Conservation (phyloP, 2,888 invertebrate species). For the Lobophora halterata region DNA sequence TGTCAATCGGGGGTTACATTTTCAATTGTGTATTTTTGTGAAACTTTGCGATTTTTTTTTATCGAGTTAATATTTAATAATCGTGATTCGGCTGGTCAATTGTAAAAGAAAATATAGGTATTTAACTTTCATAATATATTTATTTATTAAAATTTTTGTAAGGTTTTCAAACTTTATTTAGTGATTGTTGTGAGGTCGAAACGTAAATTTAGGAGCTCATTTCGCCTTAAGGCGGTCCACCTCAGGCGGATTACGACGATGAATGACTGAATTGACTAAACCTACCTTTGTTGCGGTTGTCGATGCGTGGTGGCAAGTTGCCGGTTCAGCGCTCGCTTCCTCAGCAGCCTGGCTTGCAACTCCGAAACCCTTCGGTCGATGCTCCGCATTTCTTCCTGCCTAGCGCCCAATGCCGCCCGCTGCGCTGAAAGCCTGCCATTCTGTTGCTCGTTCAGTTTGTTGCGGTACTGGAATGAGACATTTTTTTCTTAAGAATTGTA, state of each 20-base stretch:
- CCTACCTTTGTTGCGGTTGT: conserved; percentile 61
- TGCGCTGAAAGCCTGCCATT: conserved; percentile 94
- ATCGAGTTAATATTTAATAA: too few species aligned
- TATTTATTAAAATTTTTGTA: too few species aligned
- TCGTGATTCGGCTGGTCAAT: too few species aligned
- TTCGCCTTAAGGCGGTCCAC: too few species aligned
- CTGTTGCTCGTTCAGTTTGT: conserved; percentile 97
- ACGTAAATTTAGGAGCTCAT: too few species aligned
- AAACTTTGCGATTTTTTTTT: too few species aligned
- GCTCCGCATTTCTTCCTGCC: conserved; percentile 94
- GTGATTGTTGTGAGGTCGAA: too few species aligned
- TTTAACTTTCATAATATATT: too few species aligned
- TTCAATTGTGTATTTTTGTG: too few species aligned
- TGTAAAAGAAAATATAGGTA: too few species aligned
- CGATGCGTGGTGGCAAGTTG: conserved; percentile 75
- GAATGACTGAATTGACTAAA: not conserved
- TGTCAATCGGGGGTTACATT: too few species aligned
- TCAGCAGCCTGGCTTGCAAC: conserved; percentile 93
- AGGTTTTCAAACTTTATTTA: too few species aligned
- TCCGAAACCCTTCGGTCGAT: conserved; percentile 97
- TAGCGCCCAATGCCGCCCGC: conserved; percentile 91
- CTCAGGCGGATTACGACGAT: not conserved
- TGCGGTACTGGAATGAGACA: conserved; percentile 89
- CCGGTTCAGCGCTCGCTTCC: conserved; percentile 92
- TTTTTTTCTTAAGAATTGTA: conserved; percentile 14